Conservation (phyloP, 2,113 vertebrate genomes). For the Ctenodactylus gundi region DNA sequence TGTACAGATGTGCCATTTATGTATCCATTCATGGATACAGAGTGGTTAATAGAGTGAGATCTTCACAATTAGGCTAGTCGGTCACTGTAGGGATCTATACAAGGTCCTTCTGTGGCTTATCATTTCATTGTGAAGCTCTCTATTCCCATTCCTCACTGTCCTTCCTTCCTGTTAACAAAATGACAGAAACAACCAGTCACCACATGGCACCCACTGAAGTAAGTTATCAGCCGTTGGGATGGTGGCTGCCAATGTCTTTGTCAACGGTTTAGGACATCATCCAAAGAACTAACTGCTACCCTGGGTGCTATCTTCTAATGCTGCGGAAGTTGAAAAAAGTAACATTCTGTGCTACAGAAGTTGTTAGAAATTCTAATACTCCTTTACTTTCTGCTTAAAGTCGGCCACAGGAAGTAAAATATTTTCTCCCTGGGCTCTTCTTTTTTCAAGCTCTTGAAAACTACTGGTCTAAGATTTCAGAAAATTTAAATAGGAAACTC, state of each 20-base stretch:
- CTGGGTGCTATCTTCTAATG: background rate
- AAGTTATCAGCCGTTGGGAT: background rate
- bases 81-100: background rate
- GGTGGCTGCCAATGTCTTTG: background rate
- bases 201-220: background rate
- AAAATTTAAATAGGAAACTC: background rate
- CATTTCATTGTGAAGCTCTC: background rate
- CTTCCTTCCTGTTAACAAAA: background rate
- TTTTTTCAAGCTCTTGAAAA: background rate
- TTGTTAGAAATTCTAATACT: background rate
- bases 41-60: rapidly evolving
- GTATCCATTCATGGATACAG: background rate
- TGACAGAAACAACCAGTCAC: background rate
- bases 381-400: background rate
- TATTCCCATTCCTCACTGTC: background rate
- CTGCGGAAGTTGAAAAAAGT: background rate
- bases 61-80: background rate
- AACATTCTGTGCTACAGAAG: background rate
- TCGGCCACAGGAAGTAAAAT: background rate
- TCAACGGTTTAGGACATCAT: background rate
- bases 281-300: background rate
- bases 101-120: background rate
- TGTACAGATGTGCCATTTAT: background rate
- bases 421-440: background rate
- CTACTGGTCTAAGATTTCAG: background rate